phyloP scores from a whole-genome alignment of 2,888 invertebrate species.

The Proisotoma minuta region DNA sequence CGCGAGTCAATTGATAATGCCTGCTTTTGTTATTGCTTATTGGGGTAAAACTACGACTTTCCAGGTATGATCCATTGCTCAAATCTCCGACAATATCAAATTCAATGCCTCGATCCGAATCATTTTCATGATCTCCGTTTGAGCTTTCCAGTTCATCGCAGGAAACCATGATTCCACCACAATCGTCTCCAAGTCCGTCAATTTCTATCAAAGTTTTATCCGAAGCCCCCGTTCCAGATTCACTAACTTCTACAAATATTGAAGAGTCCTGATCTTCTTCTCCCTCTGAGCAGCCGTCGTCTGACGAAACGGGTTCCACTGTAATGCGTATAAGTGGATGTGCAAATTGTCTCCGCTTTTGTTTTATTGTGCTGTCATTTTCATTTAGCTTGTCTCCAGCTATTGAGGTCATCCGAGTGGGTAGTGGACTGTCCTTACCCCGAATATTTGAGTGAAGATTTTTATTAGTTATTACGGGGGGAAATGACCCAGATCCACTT shows the following conservation, averaged over 20 bases:
- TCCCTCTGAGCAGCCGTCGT: constrained; percentile 22
- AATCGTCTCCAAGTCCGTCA: constrained; percentile 21
- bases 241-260: constrained; percentile 39
- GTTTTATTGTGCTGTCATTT: background rate
- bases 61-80: background rate
- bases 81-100: constrained; percentile 5
- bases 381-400: background rate
- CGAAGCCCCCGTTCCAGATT: constrained; percentile 38
- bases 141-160: constrained; percentile 11
- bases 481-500: constrained; percentile 13
- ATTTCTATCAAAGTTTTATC: constrained; percentile 41
- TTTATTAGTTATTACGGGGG: too few relatives aligned
- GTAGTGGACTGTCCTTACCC: background rate
- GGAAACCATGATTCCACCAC: constrained; percentile 22
- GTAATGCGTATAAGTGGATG: constrained; percentile 43
- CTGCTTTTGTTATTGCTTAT: too few relatives aligned
- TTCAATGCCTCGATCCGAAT: background rate
- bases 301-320: constrained; percentile 40
- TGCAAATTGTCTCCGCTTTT: background rate
- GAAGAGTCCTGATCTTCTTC: constrained; percentile 33
- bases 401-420: background rate
- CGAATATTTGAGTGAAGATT: background rate
- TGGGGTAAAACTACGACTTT: constrained; percentile 7
- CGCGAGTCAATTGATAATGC: constrained; percentile 15
- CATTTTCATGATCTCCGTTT: background rate